Conservation (phyloP, 2,797 vertebrate species). For the Onychomys arenicola region DNA sequence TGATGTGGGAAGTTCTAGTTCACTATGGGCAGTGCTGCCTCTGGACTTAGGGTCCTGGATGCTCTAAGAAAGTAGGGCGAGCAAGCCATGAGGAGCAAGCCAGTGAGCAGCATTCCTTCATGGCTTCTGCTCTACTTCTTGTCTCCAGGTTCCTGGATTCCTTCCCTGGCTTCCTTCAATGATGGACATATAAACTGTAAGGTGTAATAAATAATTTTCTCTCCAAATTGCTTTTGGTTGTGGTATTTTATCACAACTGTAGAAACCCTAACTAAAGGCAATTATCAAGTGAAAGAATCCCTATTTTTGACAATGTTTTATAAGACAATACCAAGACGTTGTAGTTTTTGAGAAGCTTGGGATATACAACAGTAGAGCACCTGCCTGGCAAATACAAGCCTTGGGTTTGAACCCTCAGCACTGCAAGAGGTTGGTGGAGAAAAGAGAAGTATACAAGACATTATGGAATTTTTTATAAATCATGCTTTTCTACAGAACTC, state of each 20-base stretch:
- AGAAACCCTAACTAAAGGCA: background rate
- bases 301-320: background rate
- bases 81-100: no score
- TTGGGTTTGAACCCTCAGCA: background rate
- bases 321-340: constrained; percentile 8
- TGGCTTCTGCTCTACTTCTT: no score
- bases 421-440: background rate
- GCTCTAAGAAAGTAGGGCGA: no score
- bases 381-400: background rate
- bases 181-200: no score
- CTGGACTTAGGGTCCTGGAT: background rate
- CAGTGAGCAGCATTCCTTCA: no score
- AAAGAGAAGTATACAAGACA: background rate
- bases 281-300: background rate
- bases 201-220: no score
- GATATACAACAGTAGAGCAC: background rate
- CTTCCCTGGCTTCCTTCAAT: no score
- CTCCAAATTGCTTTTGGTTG: no score
- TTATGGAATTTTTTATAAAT: background rate
- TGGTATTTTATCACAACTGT: no score
- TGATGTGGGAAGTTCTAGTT: background rate
- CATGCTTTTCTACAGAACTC: background rate
- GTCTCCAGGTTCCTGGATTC: no score
- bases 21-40: background rate
- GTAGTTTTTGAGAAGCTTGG: background rate